Evolutionary conservation across 2,113 vertebrate species (phyloP), one percentile per base, ranked within the genome.

Genomic region (Alectura lathami): DNA sequence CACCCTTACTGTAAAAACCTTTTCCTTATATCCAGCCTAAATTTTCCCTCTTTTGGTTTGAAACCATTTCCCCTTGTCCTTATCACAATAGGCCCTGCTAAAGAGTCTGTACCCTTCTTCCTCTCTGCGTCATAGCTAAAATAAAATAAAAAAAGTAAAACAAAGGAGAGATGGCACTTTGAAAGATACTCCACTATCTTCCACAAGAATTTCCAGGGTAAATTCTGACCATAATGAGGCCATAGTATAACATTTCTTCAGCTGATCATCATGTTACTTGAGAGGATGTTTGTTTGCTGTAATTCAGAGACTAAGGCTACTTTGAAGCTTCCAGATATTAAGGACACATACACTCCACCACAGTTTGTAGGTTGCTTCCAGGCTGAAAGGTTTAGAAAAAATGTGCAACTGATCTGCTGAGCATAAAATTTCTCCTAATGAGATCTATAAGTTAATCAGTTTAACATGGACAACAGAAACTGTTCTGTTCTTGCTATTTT

Each of bases 91-190:
- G n/a, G n/a, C n/a, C n/a, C n/a, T n/a, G n/a, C n/a, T n/a, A n/a
- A n/a, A n/a, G n/a, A n/a, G n/a, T n/a, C n/a, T n/a, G n/a, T n/a
- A n/a, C n/a, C n/a, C n/a, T n/a, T n/a, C n/a, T n/a, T n/a, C n/a
- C n/a, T n/a, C 26, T 72, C 30, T 82, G 63, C 20, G 66, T 75
- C 26, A 12, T 21, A 60, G 18, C n/a, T 82, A 21, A 43, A 92
- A 89, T 81, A 74, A 74, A 78, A 47, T 76, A 18, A 38, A 94
- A 89, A 83, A n/a, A n/a, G n/a, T n/a, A 83, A 76, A 79, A 54
- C 29, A 15, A 2, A 11, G 8, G 21, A 82, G 36, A 68, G 13
- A 59, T 63, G 42, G 48, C 38, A 57, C 36, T 89, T 92, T 0
- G 13, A 80, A 76, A 85, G 38, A 73, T 47, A 22, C 53, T 64